These are phyloP conservation scores for Tetraneura akinire DNA, from an alignment of 1,140 invertebrate genomes.

Conservation along the genomic window DNA sequence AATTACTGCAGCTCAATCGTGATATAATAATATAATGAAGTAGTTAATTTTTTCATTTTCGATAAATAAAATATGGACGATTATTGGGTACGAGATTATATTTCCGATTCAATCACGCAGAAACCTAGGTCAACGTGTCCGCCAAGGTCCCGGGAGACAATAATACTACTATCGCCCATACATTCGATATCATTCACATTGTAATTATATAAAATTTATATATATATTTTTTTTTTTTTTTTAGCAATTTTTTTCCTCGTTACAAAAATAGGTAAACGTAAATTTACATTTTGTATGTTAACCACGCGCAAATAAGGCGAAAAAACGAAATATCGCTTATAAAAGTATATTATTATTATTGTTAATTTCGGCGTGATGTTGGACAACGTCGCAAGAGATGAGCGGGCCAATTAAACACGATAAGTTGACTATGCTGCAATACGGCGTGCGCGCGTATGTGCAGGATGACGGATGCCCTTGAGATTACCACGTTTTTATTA, in stretches of 20 bases:
- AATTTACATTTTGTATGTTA: too few species aligned
- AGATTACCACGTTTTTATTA: conserved; percentile 10
- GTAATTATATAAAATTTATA: too few species aligned
- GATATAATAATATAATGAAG: too few species aligned
- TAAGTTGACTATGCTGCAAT: neutral
- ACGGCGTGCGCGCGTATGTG: neutral
- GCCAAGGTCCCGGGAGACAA: neutral
- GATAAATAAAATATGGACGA: too few species aligned
- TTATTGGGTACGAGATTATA: too few species aligned
- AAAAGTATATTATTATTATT: neutral
- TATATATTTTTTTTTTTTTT: too few species aligned
- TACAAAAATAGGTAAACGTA: too few species aligned
- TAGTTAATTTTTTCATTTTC: too few species aligned
- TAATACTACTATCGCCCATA: neutral
- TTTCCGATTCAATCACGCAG: neutral
- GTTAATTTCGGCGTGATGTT: neutral
- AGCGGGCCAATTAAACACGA: neutral
- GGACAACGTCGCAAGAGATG: neutral
- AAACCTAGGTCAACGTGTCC: neutral
- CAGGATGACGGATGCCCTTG: conserved; percentile 39
- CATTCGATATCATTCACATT: neutral
- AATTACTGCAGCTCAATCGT: too few species aligned
- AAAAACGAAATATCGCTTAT: neutral
- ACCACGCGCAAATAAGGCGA: neutral
- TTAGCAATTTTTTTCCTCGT: too few species aligned